Base-by-base conservation (phyloP, 2,113 vertebrate genomes). In the Sinocyclocheilus rhinocerous region DNA sequence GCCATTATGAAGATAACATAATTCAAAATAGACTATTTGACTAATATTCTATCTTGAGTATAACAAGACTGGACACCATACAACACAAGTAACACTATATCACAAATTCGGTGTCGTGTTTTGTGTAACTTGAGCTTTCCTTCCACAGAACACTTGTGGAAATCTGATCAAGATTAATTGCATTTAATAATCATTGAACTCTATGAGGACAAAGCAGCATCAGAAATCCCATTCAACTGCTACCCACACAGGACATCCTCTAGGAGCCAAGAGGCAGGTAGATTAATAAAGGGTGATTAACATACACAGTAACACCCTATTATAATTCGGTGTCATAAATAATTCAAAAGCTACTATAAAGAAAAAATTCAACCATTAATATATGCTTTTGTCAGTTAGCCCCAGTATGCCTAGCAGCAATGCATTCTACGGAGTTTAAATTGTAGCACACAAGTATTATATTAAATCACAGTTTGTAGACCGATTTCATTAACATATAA, bases 281-380 rank as follows among this genome's bases (percentile, higher is more conserved):
- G n/a, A 82, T 48, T 82, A 50, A 67, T 69, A 82, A 82, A 67
- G 61, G 39, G 61, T 69, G 63, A 82, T 82, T 82, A 33, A 67
- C 80, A 82, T 82, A 67, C 61, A 20, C 79, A 67, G 15, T 48
- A 69, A 67, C n/a, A 82, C n/a, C 80, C 69, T 26, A 52, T 48
- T 50, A 82, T 7, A 65, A 50, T 67, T 82, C 4, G 1, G 39
- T 48, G 42, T 33, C 36, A 63, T 81, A 65, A 45, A 81, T 61
- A 65, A 45, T 81, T 81, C 13, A 81, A 65, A 81, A 81, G 78
- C 61, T 20, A 50, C 39, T 69, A 50, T 42, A 59, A 63, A 61
- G 33, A 22, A 79, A 59, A 50, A 50, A 42, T 1, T 67, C 24
- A 69, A 81, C 39, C 80, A 81, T 82, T 67, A 67, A 67, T 69